A percentile compares a stretch with the other conserved stretches of the same genome.
Evolutionary conservation across 2,888 invertebrate species (phyloP).

Genomic region (Charanyca ferruginea): DNA sequence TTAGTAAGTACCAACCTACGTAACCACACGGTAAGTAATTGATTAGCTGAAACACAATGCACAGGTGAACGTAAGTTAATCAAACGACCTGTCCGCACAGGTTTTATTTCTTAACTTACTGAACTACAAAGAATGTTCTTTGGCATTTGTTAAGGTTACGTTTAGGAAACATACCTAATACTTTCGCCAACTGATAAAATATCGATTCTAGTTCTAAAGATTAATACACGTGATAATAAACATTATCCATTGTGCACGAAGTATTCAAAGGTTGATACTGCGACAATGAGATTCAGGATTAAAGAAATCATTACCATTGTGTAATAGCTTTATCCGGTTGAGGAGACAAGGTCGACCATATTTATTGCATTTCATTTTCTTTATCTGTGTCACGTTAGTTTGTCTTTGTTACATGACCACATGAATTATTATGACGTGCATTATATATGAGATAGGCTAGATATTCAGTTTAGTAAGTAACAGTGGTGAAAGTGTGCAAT

Average conservation of each 20-base stretch:
- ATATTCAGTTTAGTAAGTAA: slow-evolving; percentile 50
- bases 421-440: slow-evolving; percentile 50
- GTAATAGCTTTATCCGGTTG: slow-evolving; percentile 45
- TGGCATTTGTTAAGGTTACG: slow-evolving; percentile 44
- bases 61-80: slow-evolving; percentile 41
- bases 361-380: slow-evolving; percentile 49
- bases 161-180: slow-evolving; percentile 20
- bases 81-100: slow-evolving; percentile 11
- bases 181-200: slow-evolving; percentile 41
- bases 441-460: slow-evolving; percentile 48
- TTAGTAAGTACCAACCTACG: neutral
- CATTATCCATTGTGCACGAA: slow-evolving; percentile 72
- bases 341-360: slow-evolving; percentile 41
- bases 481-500: slow-evolving; percentile 58
- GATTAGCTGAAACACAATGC: slow-evolving; percentile 28
- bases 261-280: slow-evolving; percentile 67
- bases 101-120: slow-evolving; percentile 35
- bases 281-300: slow-evolving; percentile 67
- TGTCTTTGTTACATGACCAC: slow-evolving; percentile 50
- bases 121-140: slow-evolving; percentile 41
- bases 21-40: slow-evolving; percentile 23
- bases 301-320: slow-evolving; percentile 65
- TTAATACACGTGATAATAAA: slow-evolving; percentile 72
- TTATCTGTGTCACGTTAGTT: slow-evolving; percentile 42
- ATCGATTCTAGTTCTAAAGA: slow-evolving; percentile 59